These are phyloP conservation scores for Lophura nycthemera DNA, from an alignment of 2,113 vertebrate species.

Conservation along the genomic window DNA sequence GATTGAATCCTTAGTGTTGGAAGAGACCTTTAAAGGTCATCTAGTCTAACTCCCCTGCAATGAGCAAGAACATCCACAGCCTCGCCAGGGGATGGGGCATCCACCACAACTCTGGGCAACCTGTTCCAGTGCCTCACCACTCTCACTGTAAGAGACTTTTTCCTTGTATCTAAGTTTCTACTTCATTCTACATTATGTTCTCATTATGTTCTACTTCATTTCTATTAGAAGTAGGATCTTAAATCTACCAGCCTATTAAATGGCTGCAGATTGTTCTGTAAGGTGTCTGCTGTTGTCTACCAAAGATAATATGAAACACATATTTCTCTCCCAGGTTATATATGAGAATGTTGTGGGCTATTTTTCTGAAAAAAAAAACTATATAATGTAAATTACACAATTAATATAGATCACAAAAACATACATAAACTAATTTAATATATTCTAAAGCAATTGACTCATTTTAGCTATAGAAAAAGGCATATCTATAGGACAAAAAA, in stretches of 20 bases:
- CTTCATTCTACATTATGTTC: neutral
- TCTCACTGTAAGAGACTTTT: no score
- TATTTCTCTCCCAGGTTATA: neutral
- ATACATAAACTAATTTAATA: neutral
- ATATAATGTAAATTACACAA: neutral
- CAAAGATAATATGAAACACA: neutral
- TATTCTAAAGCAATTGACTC: neutral
- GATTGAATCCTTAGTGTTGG: no score
- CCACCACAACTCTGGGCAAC: no score
- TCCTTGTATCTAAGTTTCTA: neutral
- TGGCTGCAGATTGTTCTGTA: neutral
- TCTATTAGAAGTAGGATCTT: neutral
- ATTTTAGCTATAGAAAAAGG: neutral
- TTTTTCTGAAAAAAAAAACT: neutral
- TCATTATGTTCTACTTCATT: neutral
- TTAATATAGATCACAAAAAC: neutral
- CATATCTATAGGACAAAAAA: neutral
- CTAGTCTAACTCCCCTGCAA: no score
- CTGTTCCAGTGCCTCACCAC: no score
- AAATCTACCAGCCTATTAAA: neutral
- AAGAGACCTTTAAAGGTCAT: no score
- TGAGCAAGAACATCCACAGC: no score
- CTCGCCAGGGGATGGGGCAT: no score
- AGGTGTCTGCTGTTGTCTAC: neutral
- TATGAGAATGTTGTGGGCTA: neutral